A percentile compares a stretch with the other conserved stretches of the same genome.
phyloP scores from a whole-genome alignment of 2,113 vertebrate species.

The Tychaedon coryphoeus region DNA sequence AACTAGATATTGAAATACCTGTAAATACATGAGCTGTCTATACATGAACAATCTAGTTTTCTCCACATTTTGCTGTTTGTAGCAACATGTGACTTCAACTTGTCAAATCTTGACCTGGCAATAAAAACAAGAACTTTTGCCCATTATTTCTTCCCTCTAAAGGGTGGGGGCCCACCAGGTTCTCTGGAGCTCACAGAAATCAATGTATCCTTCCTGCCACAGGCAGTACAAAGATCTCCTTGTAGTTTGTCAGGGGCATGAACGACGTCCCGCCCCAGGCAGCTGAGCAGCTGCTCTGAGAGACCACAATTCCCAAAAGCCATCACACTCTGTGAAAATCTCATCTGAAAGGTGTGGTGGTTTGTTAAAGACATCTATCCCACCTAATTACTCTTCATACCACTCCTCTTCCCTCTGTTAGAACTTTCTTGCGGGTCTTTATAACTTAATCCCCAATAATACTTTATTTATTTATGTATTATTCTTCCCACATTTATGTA shows the following conservation, averaged over 20 bases:
- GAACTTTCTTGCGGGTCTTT: background rate
- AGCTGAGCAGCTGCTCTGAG: background rate
- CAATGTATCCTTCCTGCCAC: accelerated
- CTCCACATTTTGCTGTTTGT: background rate
- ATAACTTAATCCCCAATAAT: background rate
- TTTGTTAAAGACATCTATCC: background rate
- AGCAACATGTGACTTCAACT: background rate
- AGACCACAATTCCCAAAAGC: background rate
- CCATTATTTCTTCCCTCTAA: background rate
- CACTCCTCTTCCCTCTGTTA: background rate
- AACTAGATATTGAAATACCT: background rate
- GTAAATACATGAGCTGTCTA: background rate
- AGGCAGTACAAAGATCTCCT: background rate
- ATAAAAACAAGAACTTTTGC: background rate
- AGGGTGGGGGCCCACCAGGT: background rate
- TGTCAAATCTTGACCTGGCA: background rate
- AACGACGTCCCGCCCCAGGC: accelerated
- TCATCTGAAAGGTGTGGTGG: background rate
- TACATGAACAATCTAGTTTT: background rate
- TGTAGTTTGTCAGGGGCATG: background rate
- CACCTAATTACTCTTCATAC: background rate
- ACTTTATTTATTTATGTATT: background rate
- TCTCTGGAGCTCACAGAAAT: background rate
- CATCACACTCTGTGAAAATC: background rate
- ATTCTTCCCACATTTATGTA: background rate